Evolutionary conservation across 2,113 vertebrate genomes (phyloP).

Genomic region (Prietella phreatophila): DNA sequence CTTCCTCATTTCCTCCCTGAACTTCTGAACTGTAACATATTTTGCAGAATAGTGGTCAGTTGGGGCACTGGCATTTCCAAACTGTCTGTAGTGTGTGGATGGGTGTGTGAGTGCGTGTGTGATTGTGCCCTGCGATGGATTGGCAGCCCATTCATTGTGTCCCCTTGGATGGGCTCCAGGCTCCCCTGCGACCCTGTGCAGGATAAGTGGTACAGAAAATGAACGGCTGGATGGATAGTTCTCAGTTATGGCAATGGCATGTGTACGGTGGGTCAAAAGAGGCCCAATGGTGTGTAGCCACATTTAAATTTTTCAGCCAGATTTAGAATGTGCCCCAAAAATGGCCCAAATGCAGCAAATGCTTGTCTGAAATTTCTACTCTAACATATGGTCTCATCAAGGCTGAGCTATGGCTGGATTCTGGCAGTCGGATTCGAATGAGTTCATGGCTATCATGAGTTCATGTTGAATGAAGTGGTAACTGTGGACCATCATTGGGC

Average conservation of each 20-base stretch:
- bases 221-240: background rate
- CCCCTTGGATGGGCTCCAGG: too few species aligned
- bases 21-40: too few species aligned
- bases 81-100: too few species aligned
- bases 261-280: background rate
- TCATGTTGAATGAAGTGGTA: conserved; percentile 9
- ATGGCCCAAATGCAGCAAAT: background rate
- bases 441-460: background rate
- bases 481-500: background rate
- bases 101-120: too few species aligned
- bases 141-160: too few species aligned
- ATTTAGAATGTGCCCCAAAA: background rate
- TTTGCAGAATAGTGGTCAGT: too few species aligned
- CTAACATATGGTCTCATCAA: background rate
- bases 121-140: too few species aligned
- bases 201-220: too few species aligned
- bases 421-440: background rate
- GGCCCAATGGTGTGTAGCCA: background rate
- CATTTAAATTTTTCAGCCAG: background rate
- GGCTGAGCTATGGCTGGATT: background rate
- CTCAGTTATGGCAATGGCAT: background rate
- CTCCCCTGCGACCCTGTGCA: too few species aligned
- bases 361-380: background rate
- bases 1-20: too few species aligned
- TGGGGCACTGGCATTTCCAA: too few species aligned